Evolutionary conservation across 2,888 invertebrate species (phyloP).

Genomic region (Alloscopus bannaensis): DNA sequence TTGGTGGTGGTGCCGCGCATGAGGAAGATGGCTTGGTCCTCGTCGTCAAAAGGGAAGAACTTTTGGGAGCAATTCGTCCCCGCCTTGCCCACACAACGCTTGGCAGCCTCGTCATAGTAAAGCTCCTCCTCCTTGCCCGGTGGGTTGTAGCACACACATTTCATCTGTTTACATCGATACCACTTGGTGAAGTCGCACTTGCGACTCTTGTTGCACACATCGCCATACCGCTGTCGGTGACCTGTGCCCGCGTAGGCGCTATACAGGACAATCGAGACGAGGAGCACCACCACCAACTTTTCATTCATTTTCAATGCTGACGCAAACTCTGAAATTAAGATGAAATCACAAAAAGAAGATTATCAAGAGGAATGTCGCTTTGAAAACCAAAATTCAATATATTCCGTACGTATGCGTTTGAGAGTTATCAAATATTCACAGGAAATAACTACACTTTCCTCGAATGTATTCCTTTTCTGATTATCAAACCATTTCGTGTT

Average conservation of each 20-base stretch:
- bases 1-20: slow-evolving; percentile 66
- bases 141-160: slow-evolving; percentile 64
- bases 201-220: slow-evolving; percentile 59
- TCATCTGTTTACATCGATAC: slow-evolving; percentile 54
- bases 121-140: slow-evolving; percentile 47
- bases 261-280: slow-evolving; percentile 28
- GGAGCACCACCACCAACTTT: slow-evolving; percentile 24
- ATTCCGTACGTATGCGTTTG: too few species aligned
- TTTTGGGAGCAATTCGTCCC: slow-evolving; percentile 63
- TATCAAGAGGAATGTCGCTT: too few species aligned
- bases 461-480: too few species aligned
- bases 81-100: slow-evolving; percentile 56
- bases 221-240: slow-evolving; percentile 63
- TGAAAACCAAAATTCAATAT: too few species aligned
- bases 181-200: slow-evolving; percentile 69
- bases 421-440: too few species aligned
- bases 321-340: too few species aligned
- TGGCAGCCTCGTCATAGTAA: slow-evolving; percentile 50
- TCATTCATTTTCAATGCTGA: slow-evolving; percentile 33
- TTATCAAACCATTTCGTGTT: too few species aligned
- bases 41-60: slow-evolving; percentile 68
- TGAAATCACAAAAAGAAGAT: too few species aligned
- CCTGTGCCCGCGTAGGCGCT: slow-evolving; percentile 31
- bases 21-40: slow-evolving; percentile 59
- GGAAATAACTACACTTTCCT: too few species aligned